phyloP scores from a whole-genome alignment of 2,888 invertebrate species.

The Acronicta psi region DNA sequence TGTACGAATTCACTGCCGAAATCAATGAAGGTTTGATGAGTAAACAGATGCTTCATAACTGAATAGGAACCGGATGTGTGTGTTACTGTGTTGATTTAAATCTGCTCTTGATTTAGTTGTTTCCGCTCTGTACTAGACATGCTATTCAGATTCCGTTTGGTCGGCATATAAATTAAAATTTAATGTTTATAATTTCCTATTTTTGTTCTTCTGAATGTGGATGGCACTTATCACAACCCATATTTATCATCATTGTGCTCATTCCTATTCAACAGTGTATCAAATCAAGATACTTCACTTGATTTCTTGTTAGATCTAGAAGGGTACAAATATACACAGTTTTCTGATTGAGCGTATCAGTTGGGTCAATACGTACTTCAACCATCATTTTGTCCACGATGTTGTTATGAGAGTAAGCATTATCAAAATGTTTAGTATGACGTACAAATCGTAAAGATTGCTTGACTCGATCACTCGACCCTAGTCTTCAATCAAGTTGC shows the following conservation, averaged over 20 bases:
- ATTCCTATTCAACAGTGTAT: too few relatives aligned
- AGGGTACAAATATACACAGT: too few relatives aligned
- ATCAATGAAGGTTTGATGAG: constrained; percentile 23
- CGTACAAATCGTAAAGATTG: constrained; percentile 12
- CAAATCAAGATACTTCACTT: too few relatives aligned
- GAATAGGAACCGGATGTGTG: constrained; percentile 20
- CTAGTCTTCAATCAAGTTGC: background rate
- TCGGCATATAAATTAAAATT: constrained; percentile 20
- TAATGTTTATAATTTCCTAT: background rate
- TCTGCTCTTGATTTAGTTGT: constrained; percentile 31
- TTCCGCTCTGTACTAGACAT: constrained; percentile 8
- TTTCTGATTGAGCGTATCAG: too few relatives aligned
- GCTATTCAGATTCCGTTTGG: constrained; percentile 15
- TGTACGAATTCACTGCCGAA: constrained; percentile 5
- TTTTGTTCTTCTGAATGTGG: background rate
- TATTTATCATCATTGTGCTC: too few relatives aligned
- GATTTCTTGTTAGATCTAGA: too few relatives aligned
- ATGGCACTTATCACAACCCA: too few relatives aligned
- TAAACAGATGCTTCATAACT: constrained; percentile 18
- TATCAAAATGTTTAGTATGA: constrained; percentile 22
- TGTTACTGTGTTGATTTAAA: constrained; percentile 29
- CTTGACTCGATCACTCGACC: background rate
- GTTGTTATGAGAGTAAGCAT: constrained; percentile 7
- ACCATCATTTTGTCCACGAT: too few relatives aligned
- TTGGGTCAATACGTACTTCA: too few relatives aligned